A percentile compares a stretch with the other conserved stretches of the same genome.
phyloP scores from a whole-genome alignment of 2,797 vertebrate species.

The Channallabes apus region DNA sequence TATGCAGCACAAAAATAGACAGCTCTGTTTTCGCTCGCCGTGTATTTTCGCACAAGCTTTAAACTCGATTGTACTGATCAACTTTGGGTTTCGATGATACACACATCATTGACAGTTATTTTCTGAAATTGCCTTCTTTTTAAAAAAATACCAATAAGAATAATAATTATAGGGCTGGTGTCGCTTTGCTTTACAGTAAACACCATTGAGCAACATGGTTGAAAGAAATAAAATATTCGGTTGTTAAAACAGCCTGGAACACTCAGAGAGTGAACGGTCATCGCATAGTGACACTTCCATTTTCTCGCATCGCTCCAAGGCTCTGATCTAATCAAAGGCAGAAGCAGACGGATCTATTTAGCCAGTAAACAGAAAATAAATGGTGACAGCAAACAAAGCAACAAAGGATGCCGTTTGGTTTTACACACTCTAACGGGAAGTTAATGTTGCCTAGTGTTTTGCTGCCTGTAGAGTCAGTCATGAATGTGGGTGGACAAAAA shows the following conservation, averaged over 20 bases:
- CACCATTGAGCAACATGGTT: not conserved
- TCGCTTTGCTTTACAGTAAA: constrained; percentile 1
- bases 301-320: constrained; percentile 42
- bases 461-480: constrained; percentile 2
- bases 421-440: not conserved
- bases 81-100: not conserved
- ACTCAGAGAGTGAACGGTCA: constrained; percentile 46
- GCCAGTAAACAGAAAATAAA: constrained; percentile 27
- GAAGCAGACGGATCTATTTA: constrained; percentile 40
- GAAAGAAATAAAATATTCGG: constrained; percentile 23
- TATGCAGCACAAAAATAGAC: constrained; percentile 38
- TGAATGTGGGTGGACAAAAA: not conserved
- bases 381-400: constrained; percentile 38
- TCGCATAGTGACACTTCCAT: constrained; percentile 53
- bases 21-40: constrained; percentile 23
- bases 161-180: not conserved
- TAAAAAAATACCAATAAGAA: not conserved
- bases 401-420: constrained; percentile 32
- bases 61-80: not conserved
- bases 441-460: constrained; percentile 4
- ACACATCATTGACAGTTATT: not conserved
- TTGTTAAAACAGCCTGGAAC: constrained; percentile 20
- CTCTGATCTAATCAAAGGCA: constrained; percentile 48
- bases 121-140: not conserved
- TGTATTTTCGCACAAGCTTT: constrained; percentile 23